Evolutionary conservation across 2,113 vertebrate genomes (phyloP), one percentile per base, ranked within the genome.

Genomic region (Glaucidium brasilianum): DNA sequence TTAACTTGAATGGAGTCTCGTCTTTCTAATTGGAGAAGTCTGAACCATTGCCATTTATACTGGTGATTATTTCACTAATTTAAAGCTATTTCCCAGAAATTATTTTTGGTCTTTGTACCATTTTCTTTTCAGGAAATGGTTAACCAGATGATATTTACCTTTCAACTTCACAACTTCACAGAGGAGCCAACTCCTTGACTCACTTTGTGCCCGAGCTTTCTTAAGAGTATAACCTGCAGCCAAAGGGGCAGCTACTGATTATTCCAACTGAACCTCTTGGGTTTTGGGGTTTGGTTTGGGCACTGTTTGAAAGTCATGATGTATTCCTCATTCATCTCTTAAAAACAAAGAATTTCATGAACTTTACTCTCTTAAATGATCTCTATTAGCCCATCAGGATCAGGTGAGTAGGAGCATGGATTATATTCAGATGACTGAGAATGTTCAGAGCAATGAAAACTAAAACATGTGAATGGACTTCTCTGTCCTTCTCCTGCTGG

Each of bases 251-350:
- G 32, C 41, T 50, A 7, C 23, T 14, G 29, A 30, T 7, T 12
- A 22, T 14, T 22, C 34, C 34, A 3, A 2, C 0, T 6, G 7
- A 35, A 32, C 32, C 11, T 45, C 12, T 2, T 2, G 8, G 11
- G 3, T 11, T 67, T 49, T 10, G 26, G 3, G 26, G 15, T 6
- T 37, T 53, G 34, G 34, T 68, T 18, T n/a, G 21, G 20, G 23
- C 5, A 16, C 10, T 25, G 7, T 41, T 64, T 29, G 29, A 75
- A 55, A 82, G 21, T 13, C 20, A 23, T 10, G 5, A 55, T 10
- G 20, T 52, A 10, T 6, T 83, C 39, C 21, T 35, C 45, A 15
- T 11, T 41, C 7, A 10, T 15, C 29, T 73, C 39, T 35, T 43
- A 56, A 39, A 71, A 71, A 7, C 15, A 35, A 73, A 68, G 23